These are phyloP conservation scores for Eupithecia exiguata DNA, from an alignment of 2,888 invertebrate genomes.

Conservation along the genomic window DNA sequence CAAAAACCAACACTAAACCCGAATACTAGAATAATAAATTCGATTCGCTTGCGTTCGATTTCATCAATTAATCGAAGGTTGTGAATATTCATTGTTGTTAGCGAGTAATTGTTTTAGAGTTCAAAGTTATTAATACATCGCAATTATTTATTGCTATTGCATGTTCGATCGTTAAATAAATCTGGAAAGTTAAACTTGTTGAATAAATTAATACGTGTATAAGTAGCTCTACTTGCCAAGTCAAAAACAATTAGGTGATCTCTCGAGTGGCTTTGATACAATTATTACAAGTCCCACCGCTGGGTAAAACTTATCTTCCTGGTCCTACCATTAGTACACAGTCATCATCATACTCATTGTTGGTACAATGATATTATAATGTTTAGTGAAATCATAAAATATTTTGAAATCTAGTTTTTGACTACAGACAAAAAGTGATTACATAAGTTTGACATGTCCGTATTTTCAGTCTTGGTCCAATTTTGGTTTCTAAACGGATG, in stretches of 20 bases:
- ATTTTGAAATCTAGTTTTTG: not conserved
- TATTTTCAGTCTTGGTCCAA: not conserved
- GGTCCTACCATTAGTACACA: not conserved
- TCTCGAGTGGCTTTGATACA: not conserved
- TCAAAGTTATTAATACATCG: conserved; percentile 28
- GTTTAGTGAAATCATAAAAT: not conserved
- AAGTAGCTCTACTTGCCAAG: not conserved
- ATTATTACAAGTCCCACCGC: not conserved
- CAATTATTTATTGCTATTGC: conserved; percentile 19
- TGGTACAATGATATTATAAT: not conserved
- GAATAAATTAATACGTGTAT: not conserved
- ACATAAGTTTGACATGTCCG: too few species aligned
- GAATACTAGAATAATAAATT: not conserved
- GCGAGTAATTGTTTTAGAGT: conserved; percentile 28
- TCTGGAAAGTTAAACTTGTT: not conserved
- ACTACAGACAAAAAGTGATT: not conserved
- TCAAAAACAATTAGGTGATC: not conserved
- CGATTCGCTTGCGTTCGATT: conserved; percentile 20
- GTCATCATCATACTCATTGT: not conserved
- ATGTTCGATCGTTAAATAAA: conserved; percentile 2
- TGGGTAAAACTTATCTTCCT: not conserved
- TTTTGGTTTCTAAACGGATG: too few species aligned
- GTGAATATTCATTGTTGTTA: conserved; percentile 30
- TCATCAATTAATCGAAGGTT: conserved; percentile 31
- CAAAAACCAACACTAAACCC: not conserved